Evolutionary conservation across 2,113 vertebrate species (phyloP), one percentile per base, ranked within the genome.

Genomic region (Microtus pennsylvanicus): DNA sequence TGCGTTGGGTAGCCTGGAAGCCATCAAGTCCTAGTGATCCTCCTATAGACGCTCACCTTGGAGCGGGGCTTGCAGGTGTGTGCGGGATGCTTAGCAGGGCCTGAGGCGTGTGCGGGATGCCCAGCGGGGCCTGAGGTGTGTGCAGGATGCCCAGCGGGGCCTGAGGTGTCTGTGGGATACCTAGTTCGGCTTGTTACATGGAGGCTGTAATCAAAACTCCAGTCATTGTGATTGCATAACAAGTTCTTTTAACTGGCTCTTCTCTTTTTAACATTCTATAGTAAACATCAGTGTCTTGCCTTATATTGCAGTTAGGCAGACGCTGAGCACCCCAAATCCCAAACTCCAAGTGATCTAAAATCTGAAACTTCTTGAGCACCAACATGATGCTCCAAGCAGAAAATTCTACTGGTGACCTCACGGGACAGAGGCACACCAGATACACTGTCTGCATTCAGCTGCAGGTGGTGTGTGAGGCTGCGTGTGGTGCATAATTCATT

Each of bases 221-320:
- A 7, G 28, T 50, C 21, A 0, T 47, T 11, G 10, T 24, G 63
- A 33, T 8, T 69, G 30, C 42, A 9, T 12, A 50, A 19, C 42
- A 22, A 86, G 17, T 28, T 86, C 17, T 47, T 63, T 67, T 67
- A 45, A 47, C 26, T 45, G 30, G 83, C 28, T 35, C 91, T 85
- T 78, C 21, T 52, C 55, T 91, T 82, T 82, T 55, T 93, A 78
- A 75, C 93, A 86, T 81, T 38, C 30, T 90, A 47, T 33, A 80
- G 13, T 30, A 38, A 58, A 80, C 76, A 45, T 77, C 38, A 93
- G 17, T 47, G 47, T 47, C 47, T 47, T 47, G 47, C 24, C 72
- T 30, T 78, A 58, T 35, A 61, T 13, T 82, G 30, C 90, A 69
- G 78, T 90, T 77, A 87, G 85, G 12, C 92, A 95, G 63, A 80